A percentile compares a stretch with the other conserved stretches of the same genome.
These are phyloP conservation scores for Lagopus muta DNA, from an alignment of 2,113 vertebrate genomes.

Conservation along the genomic window DNA sequence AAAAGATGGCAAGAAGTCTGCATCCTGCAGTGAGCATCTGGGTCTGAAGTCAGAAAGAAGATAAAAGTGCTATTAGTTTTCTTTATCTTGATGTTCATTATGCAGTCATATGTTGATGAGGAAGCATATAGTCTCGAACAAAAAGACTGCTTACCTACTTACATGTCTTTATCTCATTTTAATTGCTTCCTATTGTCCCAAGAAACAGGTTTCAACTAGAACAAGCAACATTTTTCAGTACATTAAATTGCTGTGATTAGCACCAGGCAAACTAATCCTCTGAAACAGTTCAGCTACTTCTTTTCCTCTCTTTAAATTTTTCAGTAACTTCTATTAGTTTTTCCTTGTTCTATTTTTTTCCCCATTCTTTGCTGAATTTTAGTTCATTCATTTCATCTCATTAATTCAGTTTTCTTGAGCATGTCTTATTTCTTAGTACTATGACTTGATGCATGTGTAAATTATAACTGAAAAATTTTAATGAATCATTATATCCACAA, in stretches of 20 bases:
- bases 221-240: background rate
- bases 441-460: background rate
- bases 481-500: background rate
- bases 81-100: background rate
- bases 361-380: background rate
- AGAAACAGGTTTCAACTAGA: background rate
- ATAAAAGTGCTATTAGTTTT: background rate
- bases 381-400: background rate
- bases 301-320: background rate
- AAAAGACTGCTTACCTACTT: background rate
- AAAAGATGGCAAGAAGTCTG: background rate
- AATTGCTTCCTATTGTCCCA: background rate
- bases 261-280: background rate
- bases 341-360: background rate
- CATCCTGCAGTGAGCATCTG: background rate
- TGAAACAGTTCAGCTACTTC: accelerated
- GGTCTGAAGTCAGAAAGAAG: background rate
- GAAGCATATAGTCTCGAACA: background rate
- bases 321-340: no score
- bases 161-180: background rate
- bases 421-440: background rate
- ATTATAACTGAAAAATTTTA: background rate
- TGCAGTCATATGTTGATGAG: background rate
- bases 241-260: background rate
- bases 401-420: background rate